Conservation (phyloP, 2,888 invertebrate genomes). For the Tetranychus truncatus region DNA sequence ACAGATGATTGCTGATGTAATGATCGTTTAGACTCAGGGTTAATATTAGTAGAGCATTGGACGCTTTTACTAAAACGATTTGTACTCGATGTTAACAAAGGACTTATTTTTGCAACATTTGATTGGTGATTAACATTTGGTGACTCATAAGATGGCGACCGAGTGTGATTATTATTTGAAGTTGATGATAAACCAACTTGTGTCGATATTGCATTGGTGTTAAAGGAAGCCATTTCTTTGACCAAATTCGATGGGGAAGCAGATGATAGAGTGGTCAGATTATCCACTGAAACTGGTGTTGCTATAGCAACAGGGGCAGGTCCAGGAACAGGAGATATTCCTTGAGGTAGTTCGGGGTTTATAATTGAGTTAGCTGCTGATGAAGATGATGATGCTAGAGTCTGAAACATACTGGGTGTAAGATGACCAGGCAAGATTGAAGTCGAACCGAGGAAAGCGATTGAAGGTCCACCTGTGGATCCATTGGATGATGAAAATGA, state of each 20-base stretch:
- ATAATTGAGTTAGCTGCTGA: not conserved
- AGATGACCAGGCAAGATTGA: not conserved
- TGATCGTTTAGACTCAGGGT: not conserved
- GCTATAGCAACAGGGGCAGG: slow-evolving; percentile 4
- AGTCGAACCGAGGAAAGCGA: not conserved
- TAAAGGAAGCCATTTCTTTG: not conserved
- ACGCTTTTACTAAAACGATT: not conserved
- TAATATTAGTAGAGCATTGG: not conserved
- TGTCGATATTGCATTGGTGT: not conserved
- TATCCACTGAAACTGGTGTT: not conserved
- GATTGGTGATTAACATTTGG: not conserved
- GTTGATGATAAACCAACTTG: not conserved
- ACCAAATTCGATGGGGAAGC: not conserved
- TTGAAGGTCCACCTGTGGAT: not conserved
- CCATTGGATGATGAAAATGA: not conserved
- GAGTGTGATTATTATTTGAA: not conserved
- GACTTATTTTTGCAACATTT: not conserved
- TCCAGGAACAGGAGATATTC: slow-evolving; percentile 3
- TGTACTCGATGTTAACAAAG: not conserved
- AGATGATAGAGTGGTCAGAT: not conserved
- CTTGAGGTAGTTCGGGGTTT: not conserved
- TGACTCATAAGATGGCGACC: not conserved
- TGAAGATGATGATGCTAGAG: not conserved
- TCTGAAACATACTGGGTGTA: not conserved
- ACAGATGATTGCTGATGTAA: not conserved